A percentile compares a stretch with the other conserved stretches of the same genome.
Evolutionary conservation across 2,888 invertebrate species (phyloP).

Genomic region (Nowickia ferox): DNA sequence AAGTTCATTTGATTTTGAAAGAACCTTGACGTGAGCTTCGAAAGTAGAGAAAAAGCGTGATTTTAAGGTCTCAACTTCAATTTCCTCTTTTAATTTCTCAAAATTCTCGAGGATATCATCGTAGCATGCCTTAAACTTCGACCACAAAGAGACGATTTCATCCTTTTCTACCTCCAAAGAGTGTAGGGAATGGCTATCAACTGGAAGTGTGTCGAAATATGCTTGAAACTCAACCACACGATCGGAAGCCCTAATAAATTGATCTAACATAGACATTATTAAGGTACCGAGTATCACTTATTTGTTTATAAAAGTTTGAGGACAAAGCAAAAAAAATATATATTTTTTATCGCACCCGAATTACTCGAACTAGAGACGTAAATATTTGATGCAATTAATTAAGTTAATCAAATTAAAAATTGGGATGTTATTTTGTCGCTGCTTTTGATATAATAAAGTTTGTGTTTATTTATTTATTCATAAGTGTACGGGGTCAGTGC

Average conservation of each 20-base stretch:
- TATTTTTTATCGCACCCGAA: neutral
- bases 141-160: slow-evolving; percentile 14
- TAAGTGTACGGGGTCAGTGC: no score
- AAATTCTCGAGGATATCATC: neutral
- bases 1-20: slow-evolving; percentile 21
- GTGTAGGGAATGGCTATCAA: slow-evolving; percentile 9
- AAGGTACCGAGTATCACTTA: neutral
- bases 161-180: slow-evolving; percentile 22
- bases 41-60: slow-evolving; percentile 7
- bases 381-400: no score
- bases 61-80: neutral
- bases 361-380: neutral
- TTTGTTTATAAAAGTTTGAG: no score
- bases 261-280: neutral
- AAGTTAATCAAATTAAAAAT: no score
- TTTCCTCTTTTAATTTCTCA: neutral
- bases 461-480: no score
- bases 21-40: slow-evolving; percentile 13
- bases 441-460: no score
- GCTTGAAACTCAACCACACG: slow-evolving; percentile 24
- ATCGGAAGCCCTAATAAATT: slow-evolving; percentile 14
- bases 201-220: neutral
- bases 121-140: neutral
- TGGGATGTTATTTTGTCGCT: no score
- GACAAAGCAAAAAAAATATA: neutral